These are phyloP conservation scores for Pentalonia nigronervosa DNA, from an alignment of 1,140 invertebrate genomes.

Conservation along the genomic window DNA sequence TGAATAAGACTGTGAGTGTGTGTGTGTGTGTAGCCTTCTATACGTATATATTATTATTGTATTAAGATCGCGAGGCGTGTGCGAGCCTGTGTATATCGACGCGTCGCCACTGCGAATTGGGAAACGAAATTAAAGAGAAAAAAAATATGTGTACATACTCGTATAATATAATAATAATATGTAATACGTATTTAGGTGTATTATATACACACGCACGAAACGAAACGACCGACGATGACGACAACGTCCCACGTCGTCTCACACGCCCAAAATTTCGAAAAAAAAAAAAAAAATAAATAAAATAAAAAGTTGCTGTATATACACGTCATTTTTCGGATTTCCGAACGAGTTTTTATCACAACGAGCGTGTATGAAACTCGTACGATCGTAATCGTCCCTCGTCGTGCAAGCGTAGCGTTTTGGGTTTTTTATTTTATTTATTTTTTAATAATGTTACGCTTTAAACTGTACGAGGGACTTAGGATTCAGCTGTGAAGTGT, in stretches of 20 bases:
- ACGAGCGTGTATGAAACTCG: neutral
- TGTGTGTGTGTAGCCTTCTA: neutral
- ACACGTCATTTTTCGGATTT: neutral
- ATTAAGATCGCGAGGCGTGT: neutral
- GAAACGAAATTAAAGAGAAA: slow-evolving; percentile 38
- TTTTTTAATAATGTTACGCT: neutral
- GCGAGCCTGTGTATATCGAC: slow-evolving; percentile 17
- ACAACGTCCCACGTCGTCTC: slow-evolving; percentile 22
- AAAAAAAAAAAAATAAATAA: neutral
- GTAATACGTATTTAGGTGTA: slow-evolving; percentile 16
- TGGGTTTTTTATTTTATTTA: neutral
- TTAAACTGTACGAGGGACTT: neutral
- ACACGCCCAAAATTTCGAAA: slow-evolving; percentile 46
- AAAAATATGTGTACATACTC: slow-evolving; percentile 8
- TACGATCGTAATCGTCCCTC: neutral
- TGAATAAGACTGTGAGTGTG: neutral
- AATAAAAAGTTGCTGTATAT: neutral
- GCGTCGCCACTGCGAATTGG: slow-evolving; percentile 35
- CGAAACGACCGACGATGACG: neutral
- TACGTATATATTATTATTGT: neutral
- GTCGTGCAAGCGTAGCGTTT: neutral
- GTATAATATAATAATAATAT: neutral
- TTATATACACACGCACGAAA: neutral
- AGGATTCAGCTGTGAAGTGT: neutral
- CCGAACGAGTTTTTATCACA: neutral